Conservation (phyloP, 2,797 vertebrate species). For the Paguma larvata region DNA sequence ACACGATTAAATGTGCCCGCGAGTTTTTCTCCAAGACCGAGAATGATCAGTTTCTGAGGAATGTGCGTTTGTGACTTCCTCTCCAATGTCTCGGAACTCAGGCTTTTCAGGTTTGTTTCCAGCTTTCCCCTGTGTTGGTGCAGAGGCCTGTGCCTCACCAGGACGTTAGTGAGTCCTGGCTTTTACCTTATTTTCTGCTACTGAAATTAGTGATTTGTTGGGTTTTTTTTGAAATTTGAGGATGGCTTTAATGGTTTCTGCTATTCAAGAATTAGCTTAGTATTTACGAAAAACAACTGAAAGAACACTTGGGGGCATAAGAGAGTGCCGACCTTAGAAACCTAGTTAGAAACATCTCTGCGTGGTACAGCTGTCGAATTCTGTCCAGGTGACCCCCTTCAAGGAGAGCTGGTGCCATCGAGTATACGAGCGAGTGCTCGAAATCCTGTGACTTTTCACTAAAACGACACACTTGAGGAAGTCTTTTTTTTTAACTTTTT, state of each 20-base stretch:
- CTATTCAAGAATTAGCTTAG: background rate
- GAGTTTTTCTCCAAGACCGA: background rate
- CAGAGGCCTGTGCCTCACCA: background rate
- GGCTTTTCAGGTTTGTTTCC: too few species aligned
- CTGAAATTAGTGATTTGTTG: background rate
- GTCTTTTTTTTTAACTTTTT: too few species aligned
- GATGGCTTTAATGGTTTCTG: background rate
- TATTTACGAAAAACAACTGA: background rate
- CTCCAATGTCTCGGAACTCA: background rate
- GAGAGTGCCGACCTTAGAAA: background rate
- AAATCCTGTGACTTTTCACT: background rate
- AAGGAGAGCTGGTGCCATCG: background rate
- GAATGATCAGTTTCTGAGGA: background rate
- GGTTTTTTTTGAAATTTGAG: background rate
- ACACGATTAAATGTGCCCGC: background rate
- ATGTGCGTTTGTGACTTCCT: background rate
- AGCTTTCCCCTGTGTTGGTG: accelerated
- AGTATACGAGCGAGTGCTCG: background rate
- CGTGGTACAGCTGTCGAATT: background rate
- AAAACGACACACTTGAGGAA: background rate
- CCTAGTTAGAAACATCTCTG: background rate
- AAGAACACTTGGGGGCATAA: background rate
- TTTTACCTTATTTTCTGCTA: background rate
- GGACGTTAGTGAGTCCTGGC: background rate
- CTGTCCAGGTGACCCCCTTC: background rate